phyloP scores from a whole-genome alignment of 35 echinoderm and acorn worm genomes.

The Chiridota heheva region DNA sequence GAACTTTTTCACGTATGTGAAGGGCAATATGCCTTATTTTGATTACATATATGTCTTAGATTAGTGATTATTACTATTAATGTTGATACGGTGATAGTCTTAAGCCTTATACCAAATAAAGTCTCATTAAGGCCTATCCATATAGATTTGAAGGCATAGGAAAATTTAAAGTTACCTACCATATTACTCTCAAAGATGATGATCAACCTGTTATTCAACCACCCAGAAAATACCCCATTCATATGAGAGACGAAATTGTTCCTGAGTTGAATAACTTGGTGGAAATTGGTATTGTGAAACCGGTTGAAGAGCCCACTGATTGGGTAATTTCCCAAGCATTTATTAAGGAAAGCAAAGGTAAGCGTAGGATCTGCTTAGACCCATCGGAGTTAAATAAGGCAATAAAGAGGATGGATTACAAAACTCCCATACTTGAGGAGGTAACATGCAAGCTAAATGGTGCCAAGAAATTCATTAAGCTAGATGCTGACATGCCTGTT shows the following conservation, averaged over 20 bases:
- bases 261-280: slow-evolving; percentile 51
- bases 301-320: slow-evolving; percentile 46
- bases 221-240: slow-evolving; percentile 38
- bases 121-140: too few relatives aligned
- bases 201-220: not conserved
- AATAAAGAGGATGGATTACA: slow-evolving; percentile 36
- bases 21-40: slow-evolving; percentile 14
- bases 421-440: slow-evolving; percentile 44
- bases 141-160: slow-evolving; percentile 26
- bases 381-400: slow-evolving; percentile 44
- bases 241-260: slow-evolving; percentile 46
- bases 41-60: not conserved
- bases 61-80: slow-evolving; percentile 16
- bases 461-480: slow-evolving; percentile 37
- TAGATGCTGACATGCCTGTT: slow-evolving; percentile 22
- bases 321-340: slow-evolving; percentile 44
- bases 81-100: not conserved
- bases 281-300: slow-evolving; percentile 16
- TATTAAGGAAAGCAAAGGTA: slow-evolving; percentile 2
- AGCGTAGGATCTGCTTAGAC: slow-evolving; percentile 50
- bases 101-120: not conserved
- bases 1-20: too few relatives aligned
- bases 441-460: slow-evolving; percentile 29
- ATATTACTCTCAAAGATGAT: slow-evolving; percentile 1
- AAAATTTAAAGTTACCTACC: slow-evolving; percentile 7